A percentile compares a stretch with the other conserved stretches of the same genome.
phyloP scores from a whole-genome alignment of 2,113 vertebrate genomes.

The Hystrix cristata region DNA sequence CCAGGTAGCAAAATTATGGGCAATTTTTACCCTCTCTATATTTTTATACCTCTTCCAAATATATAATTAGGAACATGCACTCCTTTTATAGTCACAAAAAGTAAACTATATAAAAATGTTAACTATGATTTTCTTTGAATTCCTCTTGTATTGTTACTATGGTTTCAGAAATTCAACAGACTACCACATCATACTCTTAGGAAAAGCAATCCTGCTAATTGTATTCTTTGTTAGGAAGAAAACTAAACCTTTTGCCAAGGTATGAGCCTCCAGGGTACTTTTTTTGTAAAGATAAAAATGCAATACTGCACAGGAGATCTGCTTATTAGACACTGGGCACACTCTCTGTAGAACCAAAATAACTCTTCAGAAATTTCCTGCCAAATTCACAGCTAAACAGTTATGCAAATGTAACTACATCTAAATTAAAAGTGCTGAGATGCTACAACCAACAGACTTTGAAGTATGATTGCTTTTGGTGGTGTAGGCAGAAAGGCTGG shows the following conservation, averaged over 20 bases:
- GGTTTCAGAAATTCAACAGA: constrained; percentile 63
- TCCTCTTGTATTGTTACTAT: constrained; percentile 54
- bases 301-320: constrained; percentile 67
- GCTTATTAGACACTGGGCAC: constrained; percentile 77
- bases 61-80: constrained; percentile 20
- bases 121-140: constrained; percentile 22
- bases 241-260: constrained; percentile 64
- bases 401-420: constrained; percentile 83
- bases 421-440: constrained; percentile 80
- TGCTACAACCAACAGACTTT: constrained; percentile 65
- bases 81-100: constrained; percentile 51
- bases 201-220: constrained; percentile 56
- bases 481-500: constrained; percentile 51
- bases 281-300: constrained; percentile 67
- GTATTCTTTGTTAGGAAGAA: constrained; percentile 55
- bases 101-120: neutral
- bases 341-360: constrained; percentile 72
- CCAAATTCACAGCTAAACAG: constrained; percentile 81
- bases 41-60: constrained; percentile 52
- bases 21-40: neutral
- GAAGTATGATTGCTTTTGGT: constrained; percentile 67
- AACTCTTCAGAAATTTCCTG: constrained; percentile 76
- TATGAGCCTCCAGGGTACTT: constrained; percentile 49
- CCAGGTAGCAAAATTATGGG: constrained; percentile 32
- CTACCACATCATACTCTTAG: constrained; percentile 37